phyloP scores from a whole-genome alignment of 2,888 invertebrate genomes.

The Xestia c-nigrum region DNA sequence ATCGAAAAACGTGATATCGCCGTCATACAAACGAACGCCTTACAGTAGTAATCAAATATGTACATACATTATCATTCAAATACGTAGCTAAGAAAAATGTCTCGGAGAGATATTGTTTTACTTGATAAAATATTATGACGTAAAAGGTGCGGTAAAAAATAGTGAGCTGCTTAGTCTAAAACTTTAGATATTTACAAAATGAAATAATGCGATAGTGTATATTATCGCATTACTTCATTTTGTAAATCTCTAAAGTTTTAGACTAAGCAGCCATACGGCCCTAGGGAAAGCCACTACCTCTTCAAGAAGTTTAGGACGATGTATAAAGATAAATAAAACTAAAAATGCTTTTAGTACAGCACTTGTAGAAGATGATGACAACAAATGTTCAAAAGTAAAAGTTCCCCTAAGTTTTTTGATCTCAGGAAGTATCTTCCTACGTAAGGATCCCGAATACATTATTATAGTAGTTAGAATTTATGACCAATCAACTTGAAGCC shows the following conservation, averaged over 20 bases:
- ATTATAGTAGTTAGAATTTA: constrained; percentile 14
- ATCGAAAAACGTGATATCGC: constrained; percentile 4
- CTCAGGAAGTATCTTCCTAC: neutral
- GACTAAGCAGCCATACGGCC: too few relatives aligned
- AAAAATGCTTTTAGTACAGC: neutral
- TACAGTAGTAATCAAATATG: constrained; percentile 27
- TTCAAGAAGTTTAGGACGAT: neutral
- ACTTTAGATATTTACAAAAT: neutral
- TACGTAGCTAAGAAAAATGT: constrained; percentile 17
- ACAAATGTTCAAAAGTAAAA: neutral
- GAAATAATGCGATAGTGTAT: neutral
- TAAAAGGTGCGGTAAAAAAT: neutral
- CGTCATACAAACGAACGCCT: constrained; percentile 1
- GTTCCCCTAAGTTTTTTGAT: neutral
- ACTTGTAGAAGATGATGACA: neutral
- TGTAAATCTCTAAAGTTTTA: too few relatives aligned
- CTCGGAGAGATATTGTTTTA: neutral
- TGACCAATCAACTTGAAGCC: constrained; percentile 1
- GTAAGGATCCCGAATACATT: neutral
- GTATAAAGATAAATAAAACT: neutral
- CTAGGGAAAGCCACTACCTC: neutral
- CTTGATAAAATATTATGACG: constrained; percentile 5
- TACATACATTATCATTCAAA: constrained; percentile 26
- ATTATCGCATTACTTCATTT: too few relatives aligned
- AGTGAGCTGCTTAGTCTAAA: neutral